Conservation (phyloP, 2,888 invertebrate species). For the Tipula unca region DNA sequence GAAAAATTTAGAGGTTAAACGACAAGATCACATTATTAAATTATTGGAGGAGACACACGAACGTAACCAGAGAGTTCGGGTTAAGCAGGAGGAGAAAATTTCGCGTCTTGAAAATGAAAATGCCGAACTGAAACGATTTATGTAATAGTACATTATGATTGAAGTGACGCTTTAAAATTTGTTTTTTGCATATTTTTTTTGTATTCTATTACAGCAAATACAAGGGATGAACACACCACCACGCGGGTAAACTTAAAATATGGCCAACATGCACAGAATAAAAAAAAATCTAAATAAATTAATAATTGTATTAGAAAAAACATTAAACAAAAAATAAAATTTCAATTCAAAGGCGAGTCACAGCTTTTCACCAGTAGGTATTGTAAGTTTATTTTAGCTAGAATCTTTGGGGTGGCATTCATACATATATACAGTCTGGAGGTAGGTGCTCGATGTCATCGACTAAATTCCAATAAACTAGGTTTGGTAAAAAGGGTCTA, state of each 20-base stretch:
- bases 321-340: no score
- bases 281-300: neutral
- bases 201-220: neutral
- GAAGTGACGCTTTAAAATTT: no score
- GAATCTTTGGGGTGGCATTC: no score
- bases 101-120: constrained; percentile 31
- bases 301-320: neutral
- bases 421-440: no score
- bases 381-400: no score
- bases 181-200: no score
- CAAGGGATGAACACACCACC: neutral
- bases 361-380: no score
- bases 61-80: constrained; percentile 31
- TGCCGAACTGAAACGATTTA: constrained; percentile 30
- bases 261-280: neutral
- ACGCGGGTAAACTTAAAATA: neutral
- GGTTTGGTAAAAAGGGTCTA: no score
- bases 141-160: no score
- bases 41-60: constrained; percentile 32
- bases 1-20: constrained; percentile 33
- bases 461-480: no score
- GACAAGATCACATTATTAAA: constrained; percentile 34
- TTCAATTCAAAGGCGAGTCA: no score
- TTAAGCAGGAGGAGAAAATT: constrained; percentile 35
- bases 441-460: no score